Evolutionary conservation across 2,113 vertebrate species (phyloP).

Genomic region (Tachuris rubrigastra): DNA sequence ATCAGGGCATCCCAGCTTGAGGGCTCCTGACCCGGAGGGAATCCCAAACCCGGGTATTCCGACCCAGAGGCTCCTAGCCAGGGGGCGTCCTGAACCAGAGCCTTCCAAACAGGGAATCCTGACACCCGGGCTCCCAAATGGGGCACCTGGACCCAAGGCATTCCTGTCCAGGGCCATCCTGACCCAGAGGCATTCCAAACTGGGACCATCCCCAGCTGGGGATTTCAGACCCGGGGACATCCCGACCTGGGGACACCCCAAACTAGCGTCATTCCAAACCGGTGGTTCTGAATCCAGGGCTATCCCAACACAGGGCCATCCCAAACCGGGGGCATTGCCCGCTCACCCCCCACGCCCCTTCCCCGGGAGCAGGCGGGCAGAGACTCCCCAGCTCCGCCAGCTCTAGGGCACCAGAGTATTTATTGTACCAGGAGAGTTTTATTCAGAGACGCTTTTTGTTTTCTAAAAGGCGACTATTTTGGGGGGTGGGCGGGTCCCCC

Average conservation of each 20-base stretch:
- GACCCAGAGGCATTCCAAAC: not conserved
- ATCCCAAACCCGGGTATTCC: not conserved
- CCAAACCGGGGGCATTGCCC: not conserved
- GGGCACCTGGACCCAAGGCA: not conserved
- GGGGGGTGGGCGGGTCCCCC: slow-evolving; percentile 12
- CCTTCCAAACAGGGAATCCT: not conserved
- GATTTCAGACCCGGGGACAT: not conserved
- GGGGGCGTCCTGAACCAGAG: not conserved
- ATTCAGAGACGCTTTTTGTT: slow-evolving; percentile 52
- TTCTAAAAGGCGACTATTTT: slow-evolving; percentile 66
- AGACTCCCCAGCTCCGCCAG: not conserved
- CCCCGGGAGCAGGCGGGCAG: not conserved
- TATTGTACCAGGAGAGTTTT: slow-evolving; percentile 64
- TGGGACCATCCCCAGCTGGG: not conserved
- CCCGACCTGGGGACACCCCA: not conserved
- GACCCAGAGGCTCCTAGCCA: not conserved
- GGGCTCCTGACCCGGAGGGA: not conserved
- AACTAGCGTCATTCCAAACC: fast-evolving
- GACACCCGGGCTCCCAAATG: not conserved
- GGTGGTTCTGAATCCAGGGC: not conserved
- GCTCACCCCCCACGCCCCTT: fast-evolving
- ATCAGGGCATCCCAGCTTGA: not conserved
- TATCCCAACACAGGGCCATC: fast-evolving
- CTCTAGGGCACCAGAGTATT: slow-evolving; percentile 40
- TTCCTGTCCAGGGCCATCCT: not conserved